Evolutionary conservation across 2,113 vertebrate genomes (phyloP), one percentile per base, ranked within the genome.

Genomic region (Gadus macrocephalus): DNA sequence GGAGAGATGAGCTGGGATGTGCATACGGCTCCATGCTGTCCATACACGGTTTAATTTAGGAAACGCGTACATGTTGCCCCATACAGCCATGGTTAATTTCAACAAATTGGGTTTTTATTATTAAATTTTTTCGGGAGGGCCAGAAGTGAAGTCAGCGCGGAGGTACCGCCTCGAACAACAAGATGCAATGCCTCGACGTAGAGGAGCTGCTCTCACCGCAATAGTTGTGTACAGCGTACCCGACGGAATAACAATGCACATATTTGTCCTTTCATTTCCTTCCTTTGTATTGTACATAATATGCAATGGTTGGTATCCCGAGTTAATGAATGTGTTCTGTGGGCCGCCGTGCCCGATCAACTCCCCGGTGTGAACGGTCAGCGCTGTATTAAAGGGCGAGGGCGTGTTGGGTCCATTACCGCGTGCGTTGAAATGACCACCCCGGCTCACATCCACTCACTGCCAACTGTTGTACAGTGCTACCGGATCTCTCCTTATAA

Each of bases 171-270:
- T 81, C 83, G 9, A 83, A 75, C 87, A 85, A 83, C 80, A 87
- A 79, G 79, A 86, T 87, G 85, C 87, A 81, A 85, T 82, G 83
- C 79, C 78, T 84, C 80, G 79, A 84, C 79, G 77, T 86, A 73
- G 1, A 84, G 83, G 85, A 86, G 89, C 90, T 91, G 89, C 90
- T 89, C 88, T 86, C 82, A 82, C 74, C 87, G 85, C 87, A 89
- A 88, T 89, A 88, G 83, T 91, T 90, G 90, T 89, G 86, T 89
- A 89, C 86, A 82, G 87, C 85, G 83, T 89, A 83, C 81, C 42
- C 73, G 81, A 86, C 74, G 79, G 86, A 80, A 86, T 80, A 83
- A 86, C 75, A 75, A 87, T 76, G 84, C 88, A 88, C 83, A 83
- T 72, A 78, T 78, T 4, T 69, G 78, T 84, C 76, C 65, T 79